phyloP scores from a whole-genome alignment of 2,888 invertebrate species.

The Clostera curtula region DNA sequence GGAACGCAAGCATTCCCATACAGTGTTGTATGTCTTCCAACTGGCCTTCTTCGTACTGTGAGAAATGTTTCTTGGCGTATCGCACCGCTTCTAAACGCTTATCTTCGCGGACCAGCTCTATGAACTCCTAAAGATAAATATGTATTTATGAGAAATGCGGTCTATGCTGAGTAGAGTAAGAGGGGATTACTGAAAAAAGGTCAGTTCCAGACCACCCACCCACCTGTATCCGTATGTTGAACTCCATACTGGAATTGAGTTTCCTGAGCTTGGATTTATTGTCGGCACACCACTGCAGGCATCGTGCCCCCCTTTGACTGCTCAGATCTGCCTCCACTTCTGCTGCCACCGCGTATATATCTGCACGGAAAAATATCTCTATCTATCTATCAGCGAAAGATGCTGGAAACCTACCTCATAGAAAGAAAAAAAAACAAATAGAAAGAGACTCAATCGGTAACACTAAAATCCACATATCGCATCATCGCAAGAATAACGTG shows the following conservation, averaged over 20 bases:
- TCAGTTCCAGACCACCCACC: no score
- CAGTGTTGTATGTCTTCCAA: slow-evolving; percentile 91
- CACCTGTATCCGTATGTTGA: slow-evolving; percentile 86
- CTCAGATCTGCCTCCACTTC: slow-evolving; percentile 91
- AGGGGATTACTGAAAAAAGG: no score
- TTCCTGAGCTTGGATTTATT: slow-evolving; percentile 96
- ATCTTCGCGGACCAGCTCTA: slow-evolving; percentile 93
- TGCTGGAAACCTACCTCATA: no score
- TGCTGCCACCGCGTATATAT: slow-evolving; percentile 87
- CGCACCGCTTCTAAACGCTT: slow-evolving; percentile 93
- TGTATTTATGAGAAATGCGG: neutral
- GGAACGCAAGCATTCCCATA: slow-evolving; percentile 96
- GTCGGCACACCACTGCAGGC: slow-evolving; percentile 96
- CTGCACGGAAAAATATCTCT: slow-evolving; percentile 48
- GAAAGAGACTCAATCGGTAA: no score
- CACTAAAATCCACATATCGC: no score
- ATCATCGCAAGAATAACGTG: no score
- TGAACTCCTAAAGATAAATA: slow-evolving; percentile 83
- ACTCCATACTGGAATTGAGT: slow-evolving; percentile 95
- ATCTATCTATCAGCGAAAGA: neutral
- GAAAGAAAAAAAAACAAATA: no score
- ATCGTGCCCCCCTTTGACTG: slow-evolving; percentile 88
- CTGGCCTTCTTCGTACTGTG: slow-evolving; percentile 90
- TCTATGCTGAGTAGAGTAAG: no score
- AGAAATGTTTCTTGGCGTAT: slow-evolving; percentile 95